These are phyloP conservation scores for Meteorus cinctellus DNA, from an alignment of 2,888 invertebrate species.

Conservation along the genomic window DNA sequence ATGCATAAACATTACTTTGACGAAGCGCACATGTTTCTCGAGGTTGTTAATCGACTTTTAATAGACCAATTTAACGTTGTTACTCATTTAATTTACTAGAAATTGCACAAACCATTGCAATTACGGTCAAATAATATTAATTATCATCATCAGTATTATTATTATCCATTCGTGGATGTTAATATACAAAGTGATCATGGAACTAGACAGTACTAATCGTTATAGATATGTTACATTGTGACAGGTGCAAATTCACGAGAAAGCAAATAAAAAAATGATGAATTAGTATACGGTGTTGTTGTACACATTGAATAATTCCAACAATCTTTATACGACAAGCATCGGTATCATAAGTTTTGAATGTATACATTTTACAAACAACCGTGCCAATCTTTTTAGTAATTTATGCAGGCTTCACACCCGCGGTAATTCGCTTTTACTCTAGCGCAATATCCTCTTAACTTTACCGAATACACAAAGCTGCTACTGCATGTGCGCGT, in stretches of 20 bases:
- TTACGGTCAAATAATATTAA: conserved; percentile 20
- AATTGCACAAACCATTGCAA: conserved; percentile 19
- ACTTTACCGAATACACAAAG: conserved; percentile 22
- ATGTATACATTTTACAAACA: neutral
- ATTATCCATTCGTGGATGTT: neutral
- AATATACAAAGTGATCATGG: conserved; percentile 8
- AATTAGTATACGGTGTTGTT: conserved; percentile 22
- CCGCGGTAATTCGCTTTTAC: conserved; percentile 44
- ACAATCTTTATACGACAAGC: neutral
- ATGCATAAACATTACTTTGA: conserved; percentile 13
- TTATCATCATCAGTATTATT: conserved; percentile 7
- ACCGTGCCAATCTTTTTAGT: conserved; percentile 34
- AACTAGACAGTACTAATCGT: conserved; percentile 15
- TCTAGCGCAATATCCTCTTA: conserved; percentile 36
- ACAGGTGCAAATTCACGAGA: conserved; percentile 17
- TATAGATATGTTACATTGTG: conserved; percentile 17
- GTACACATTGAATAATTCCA: conserved; percentile 24
- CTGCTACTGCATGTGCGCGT: conserved; percentile 23
- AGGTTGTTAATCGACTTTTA: conserved; percentile 49
- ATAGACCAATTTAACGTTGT: conserved; percentile 40
- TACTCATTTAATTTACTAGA: conserved; percentile 9
- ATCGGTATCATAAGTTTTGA: neutral
- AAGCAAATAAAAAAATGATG: conserved; percentile 5
- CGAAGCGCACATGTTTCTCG: conserved; percentile 33
- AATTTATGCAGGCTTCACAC: conserved; percentile 43